phyloP scores from a whole-genome alignment of 2,113 vertebrate species.

The Mixornis gularis region DNA sequence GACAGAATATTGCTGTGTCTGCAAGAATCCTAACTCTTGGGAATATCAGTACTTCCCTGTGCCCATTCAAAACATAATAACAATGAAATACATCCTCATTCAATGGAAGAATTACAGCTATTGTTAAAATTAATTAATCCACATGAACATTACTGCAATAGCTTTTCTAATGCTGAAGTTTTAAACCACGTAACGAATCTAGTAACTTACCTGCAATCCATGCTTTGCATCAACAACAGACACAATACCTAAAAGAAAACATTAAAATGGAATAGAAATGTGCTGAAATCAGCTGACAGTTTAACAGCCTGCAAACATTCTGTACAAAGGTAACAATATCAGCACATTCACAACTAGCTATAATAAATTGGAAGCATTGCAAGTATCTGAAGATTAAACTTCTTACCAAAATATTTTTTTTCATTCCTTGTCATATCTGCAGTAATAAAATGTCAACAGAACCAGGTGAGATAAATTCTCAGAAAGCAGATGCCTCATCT shows the following conservation, averaged over 20 bases:
- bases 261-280: not conserved
- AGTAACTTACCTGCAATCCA: conserved; percentile 82
- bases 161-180: not conserved
- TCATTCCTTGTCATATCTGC: not conserved
- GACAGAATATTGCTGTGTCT: not conserved
- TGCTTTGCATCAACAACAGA: conserved; percentile 93
- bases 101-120: not conserved
- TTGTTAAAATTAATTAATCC: not conserved
- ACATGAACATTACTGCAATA: not conserved
- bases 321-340: not conserved
- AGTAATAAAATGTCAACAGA: not conserved
- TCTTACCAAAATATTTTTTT: not conserved
- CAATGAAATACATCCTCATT: not conserved
- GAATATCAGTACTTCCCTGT: not conserved
- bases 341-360: not conserved
- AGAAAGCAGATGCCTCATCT: not conserved
- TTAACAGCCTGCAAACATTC: not conserved
- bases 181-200: not conserved
- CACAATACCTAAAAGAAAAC: conserved; percentile 82
- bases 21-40: not conserved
- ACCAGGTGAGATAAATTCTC: not conserved
- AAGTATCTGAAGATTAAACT: not conserved
- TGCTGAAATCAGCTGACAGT: not conserved
- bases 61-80: not conserved
- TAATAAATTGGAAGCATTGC: not conserved